These are phyloP conservation scores for Heliopora coerulea DNA, from an alignment of 92 coral and sea anemone species.

Conservation along the genomic window DNA sequence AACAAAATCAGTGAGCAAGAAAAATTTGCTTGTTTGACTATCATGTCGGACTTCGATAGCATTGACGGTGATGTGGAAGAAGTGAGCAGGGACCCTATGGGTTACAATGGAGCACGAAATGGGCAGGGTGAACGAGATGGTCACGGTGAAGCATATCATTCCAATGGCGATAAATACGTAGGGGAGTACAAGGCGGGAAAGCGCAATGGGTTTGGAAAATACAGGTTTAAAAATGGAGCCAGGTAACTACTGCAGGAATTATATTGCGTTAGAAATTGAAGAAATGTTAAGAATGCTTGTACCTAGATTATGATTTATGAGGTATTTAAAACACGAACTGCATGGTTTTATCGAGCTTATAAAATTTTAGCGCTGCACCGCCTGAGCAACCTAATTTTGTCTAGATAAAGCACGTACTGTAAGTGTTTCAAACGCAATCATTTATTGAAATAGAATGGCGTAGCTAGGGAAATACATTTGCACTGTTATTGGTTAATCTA, in stretches of 20 bases:
- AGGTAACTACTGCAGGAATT: conserved; percentile 34
- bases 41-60: conserved; percentile 35
- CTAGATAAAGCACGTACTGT: too few relatives aligned
- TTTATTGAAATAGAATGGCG: too few relatives aligned
- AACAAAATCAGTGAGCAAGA: too few relatives aligned
- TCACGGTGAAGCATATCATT: conserved; percentile 58
- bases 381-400: too few relatives aligned
- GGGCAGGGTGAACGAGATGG: conserved; percentile 74
- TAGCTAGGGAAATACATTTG: too few relatives aligned
- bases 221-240: conserved; percentile 55
- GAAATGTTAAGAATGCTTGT: not conserved
- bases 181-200: conserved; percentile 73
- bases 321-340: too few relatives aligned
- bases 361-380: too few relatives aligned
- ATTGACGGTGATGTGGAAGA: conserved; percentile 41
- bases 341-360: too few relatives aligned
- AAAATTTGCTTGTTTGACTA: not conserved
- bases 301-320: too few relatives aligned
- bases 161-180: conserved; percentile 69
- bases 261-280: not conserved
- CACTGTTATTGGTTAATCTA: too few relatives aligned
- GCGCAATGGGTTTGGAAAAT: conserved; percentile 73
- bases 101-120: conserved; percentile 76
- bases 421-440: too few relatives aligned
- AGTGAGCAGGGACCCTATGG: conserved; percentile 28